Evolutionary conservation across 2,113 vertebrate genomes (phyloP), one percentile per base, ranked within the genome.

Genomic region (Barnardius zonarius): DNA sequence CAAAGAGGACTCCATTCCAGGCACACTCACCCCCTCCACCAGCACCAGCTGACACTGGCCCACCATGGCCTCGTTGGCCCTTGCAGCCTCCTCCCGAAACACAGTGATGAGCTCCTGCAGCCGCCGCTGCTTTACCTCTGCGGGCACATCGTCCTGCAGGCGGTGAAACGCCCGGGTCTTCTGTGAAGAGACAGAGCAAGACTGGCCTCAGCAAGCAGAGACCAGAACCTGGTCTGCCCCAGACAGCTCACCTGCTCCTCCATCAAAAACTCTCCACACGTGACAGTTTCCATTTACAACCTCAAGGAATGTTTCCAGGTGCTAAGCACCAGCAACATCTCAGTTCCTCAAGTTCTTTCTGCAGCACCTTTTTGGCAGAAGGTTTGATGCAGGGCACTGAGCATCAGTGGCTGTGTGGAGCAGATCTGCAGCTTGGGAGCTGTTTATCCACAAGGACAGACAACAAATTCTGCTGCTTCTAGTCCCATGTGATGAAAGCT

Each of bases 21-120:
- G 48, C 24, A 27, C 78, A 74, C 96, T 96, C 90, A 97, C 96
- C 94, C 96, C 94, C 11, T 97, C 95, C 82, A 97, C 96, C 72
- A 97, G 95, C 96, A 97, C 96, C 67, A 95, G 67, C 63, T 96
- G 96, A 5, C 72, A 7, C 82, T 73, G 85, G 57, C 96, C 96
- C 93, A 97, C 94, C 90, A 96, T 73, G 0, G 23, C 82, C 0
- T 31, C 1, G 0, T 97, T 96, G 9, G 92, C 91, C 61, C 63
- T 88, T 0, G 59, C 70, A 80, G 96, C 96, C 79, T 96, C 95
- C 79, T 96, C 93, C 9, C 96, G 49, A 20, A 95, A 97, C 52
- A 90, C 70, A 3, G 82, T 1, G 5, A 96, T 86, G 70, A 97
- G 96, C 92, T 96, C 75, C 87, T 94, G 57, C 92, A 97, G 94